phyloP scores from a whole-genome alignment of 2,888 invertebrate species.

The Cataglyphis rosenhaueri region DNA sequence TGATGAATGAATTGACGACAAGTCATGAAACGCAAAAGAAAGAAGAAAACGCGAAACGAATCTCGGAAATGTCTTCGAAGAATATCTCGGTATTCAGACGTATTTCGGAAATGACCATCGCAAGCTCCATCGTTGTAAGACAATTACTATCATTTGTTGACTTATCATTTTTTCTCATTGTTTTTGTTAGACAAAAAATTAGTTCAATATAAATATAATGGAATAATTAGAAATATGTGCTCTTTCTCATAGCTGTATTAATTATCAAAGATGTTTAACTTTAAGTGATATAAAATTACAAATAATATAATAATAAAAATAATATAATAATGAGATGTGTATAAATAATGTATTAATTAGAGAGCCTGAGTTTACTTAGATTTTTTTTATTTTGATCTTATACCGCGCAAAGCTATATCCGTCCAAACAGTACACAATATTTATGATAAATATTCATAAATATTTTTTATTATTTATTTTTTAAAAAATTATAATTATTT shows the following conservation, averaged over 20 bases:
- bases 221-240: not conserved
- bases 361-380: too few species aligned
- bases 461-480: too few species aligned
- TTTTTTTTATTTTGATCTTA: too few species aligned
- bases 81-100: not conserved
- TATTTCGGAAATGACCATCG: constrained; percentile 43
- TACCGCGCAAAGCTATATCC: too few species aligned
- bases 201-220: not conserved
- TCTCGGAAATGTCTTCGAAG: not conserved
- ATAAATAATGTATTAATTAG: too few species aligned
- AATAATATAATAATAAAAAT: too few species aligned
- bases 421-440: too few species aligned
- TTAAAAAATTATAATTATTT: too few species aligned
- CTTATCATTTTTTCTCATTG: not conserved
- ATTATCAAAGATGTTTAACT: not conserved
- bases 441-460: too few species aligned
- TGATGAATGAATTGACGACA: constrained; percentile 51
- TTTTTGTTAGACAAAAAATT: not conserved
- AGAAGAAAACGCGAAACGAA: not conserved
- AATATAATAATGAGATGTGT: too few species aligned
- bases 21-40: constrained; percentile 12
- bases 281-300: not conserved
- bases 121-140: constrained; percentile 59
- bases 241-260: not conserved
- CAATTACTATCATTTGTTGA: not conserved